phyloP scores from a whole-genome alignment of 1,140 invertebrate species.

The Orchesella cincta region DNA sequence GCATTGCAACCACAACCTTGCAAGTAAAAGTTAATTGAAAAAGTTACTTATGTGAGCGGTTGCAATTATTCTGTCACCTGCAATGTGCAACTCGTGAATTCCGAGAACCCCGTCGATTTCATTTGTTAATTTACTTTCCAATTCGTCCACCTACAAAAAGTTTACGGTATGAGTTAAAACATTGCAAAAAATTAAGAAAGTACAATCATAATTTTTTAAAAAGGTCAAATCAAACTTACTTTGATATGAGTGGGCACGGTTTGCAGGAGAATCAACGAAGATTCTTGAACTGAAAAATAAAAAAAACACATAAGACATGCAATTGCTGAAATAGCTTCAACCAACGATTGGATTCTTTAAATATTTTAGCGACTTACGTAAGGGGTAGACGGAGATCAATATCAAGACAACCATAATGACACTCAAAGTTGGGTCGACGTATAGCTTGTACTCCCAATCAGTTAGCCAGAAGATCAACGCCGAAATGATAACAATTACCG shows the following conservation, averaged over 20 bases:
- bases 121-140: slow-evolving; percentile 51
- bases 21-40: not conserved
- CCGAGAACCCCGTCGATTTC: slow-evolving; percentile 56
- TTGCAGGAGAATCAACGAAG: slow-evolving; percentile 83
- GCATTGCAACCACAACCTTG: not conserved
- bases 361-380: slow-evolving; percentile 56
- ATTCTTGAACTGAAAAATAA: slow-evolving; percentile 68
- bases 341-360: too few species aligned
- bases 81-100: slow-evolving; percentile 59
- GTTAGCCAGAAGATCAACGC: slow-evolving; percentile 86
- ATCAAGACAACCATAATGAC: slow-evolving; percentile 78
- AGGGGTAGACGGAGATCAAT: slow-evolving; percentile 78
- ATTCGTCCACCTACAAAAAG: slow-evolving; percentile 54
- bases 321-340: too few species aligned
- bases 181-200: not conserved
- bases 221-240: slow-evolving; percentile 46
- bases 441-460: slow-evolving; percentile 73
- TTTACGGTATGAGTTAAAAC: not conserved
- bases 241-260: slow-evolving; percentile 92
- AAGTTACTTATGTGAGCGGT: slow-evolving; percentile 57
- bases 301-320: not conserved
- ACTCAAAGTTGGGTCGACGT: slow-evolving; percentile 92
- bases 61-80: slow-evolving; percentile 57
- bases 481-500: slow-evolving; percentile 93
- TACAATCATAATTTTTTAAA: not conserved